Base-by-base conservation (phyloP, 2,113 vertebrate species). In the Crotalus horridus region DNA sequence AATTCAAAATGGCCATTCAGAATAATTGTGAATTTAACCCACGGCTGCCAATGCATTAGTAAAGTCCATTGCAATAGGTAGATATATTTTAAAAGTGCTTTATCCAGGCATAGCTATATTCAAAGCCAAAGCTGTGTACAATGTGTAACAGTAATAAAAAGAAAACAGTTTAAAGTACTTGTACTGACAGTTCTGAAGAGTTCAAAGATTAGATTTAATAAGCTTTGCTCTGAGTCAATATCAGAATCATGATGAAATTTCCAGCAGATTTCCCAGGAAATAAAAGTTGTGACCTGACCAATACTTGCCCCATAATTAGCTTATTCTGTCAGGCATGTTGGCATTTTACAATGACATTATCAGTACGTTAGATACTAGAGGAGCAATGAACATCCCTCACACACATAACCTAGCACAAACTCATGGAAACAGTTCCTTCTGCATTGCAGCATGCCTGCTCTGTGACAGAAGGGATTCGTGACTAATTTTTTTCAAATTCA, bases 401-500 rank as follows among this genome's bases (percentile, higher is more conserved):
- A 69, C 51, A 81, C 48, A 92, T 94, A 96, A 97, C 91, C 94
- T 94, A 94, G 95, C 96, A 94, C 94, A 91, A 85, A 96, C 96
- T 95, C 55, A 46, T 1, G 92, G 93, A 96, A 91, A 95, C 89
- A 85, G 96, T 91, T 88, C 13, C 53, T 69, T 43, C 39, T 94
- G 89, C 96, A 92, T 93, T 94, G 96, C 92, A 87, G 58, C 94
- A 85, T 95, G 90, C 96, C 53, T 94, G 58, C 24, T 90, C 89
- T 20, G 39, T 51, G 89, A 46, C 59, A 64, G 59, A 53, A 90
- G 6, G 24, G 89, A 61, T 53, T 64, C 4, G 51, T 90, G 59
- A 8, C 51, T 15, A 90, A 95, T 96, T 95, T 93, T 64, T 48
- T 17, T 91, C 87, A 90, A 93, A 89, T 54, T 89, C 20, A 5